phyloP scores from a whole-genome alignment of 1,140 invertebrate genomes.

The Plutomurus gul region DNA sequence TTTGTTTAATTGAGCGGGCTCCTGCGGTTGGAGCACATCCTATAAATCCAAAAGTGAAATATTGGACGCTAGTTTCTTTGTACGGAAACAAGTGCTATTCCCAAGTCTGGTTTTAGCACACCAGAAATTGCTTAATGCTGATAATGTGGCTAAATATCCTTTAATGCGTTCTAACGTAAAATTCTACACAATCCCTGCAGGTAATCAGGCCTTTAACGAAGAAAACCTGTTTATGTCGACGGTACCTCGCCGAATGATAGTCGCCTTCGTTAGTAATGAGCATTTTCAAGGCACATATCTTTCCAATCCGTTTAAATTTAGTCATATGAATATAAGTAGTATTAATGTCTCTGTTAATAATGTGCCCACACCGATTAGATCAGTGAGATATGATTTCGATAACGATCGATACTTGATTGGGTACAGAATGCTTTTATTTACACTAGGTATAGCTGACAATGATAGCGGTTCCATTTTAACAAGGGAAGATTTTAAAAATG shows the following conservation, averaged over 20 bases:
- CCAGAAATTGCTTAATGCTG: conserved; percentile 13
- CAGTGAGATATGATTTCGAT: conserved; percentile 35
- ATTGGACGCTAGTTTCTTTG: conserved; percentile 22
- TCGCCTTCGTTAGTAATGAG: conserved; percentile 57
- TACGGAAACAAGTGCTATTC: conserved; percentile 32
- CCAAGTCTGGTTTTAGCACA: conserved; percentile 39
- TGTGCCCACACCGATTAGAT: conserved; percentile 35
- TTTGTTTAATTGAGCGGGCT: not conserved
- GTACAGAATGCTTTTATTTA: conserved; percentile 34
- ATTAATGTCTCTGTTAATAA: conserved; percentile 43
- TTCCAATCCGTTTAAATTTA: conserved; percentile 58
- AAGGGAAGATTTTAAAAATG: not conserved
- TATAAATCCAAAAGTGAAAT: conserved; percentile 6
- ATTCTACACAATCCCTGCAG: conserved; percentile 38
- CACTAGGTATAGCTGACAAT: conserved; percentile 20
- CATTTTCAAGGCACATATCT: conserved; percentile 57
- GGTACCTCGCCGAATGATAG: conserved; percentile 57
- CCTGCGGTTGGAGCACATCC: not conserved
- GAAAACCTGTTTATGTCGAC: conserved; percentile 51
- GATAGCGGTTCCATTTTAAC: not conserved
- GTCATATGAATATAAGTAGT: conserved; percentile 55
- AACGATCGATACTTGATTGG: conserved; percentile 9
- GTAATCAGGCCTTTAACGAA: conserved; percentile 32
- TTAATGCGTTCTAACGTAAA: conserved; percentile 1
- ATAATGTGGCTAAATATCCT: conserved; percentile 32